These are phyloP conservation scores for Anastatus disparis DNA, from an alignment of 1,140 invertebrate genomes.

Conservation along the genomic window DNA sequence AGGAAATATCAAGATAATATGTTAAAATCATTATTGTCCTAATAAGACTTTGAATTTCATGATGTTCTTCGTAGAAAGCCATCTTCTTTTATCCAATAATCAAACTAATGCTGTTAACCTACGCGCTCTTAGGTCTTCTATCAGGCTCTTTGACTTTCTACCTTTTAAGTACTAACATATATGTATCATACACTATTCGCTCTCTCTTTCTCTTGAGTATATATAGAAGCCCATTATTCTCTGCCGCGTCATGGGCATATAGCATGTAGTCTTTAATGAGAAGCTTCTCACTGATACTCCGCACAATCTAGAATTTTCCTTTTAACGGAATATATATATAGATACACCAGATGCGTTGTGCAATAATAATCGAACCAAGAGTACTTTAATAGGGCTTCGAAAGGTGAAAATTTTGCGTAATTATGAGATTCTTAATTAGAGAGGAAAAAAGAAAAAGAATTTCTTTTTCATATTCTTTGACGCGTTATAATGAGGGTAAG, in stretches of 20 bases:
- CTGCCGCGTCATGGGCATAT: slow-evolving; percentile 11
- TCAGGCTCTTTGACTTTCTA: neutral
- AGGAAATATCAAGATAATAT: too few relatives aligned
- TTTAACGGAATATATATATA: neutral
- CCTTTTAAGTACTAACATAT: neutral
- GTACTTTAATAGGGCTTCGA: slow-evolving; percentile 1
- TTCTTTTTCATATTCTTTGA: too few relatives aligned
- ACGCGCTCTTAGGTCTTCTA: neutral
- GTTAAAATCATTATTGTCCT: too few relatives aligned
- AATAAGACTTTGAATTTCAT: too few relatives aligned
- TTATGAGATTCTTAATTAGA: neutral
- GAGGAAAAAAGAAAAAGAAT: too few relatives aligned
- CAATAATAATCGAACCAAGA: neutral
- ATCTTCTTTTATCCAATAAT: neutral
- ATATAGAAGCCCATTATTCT: slow-evolving; percentile 30
- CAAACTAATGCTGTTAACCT: too few relatives aligned
- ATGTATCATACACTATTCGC: neutral
- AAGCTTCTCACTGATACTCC: too few relatives aligned
- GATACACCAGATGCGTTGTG: neutral
- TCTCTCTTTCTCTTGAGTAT: slow-evolving; percentile 2
- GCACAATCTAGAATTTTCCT: slow-evolving; percentile 4
- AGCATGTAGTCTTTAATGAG: slow-evolving; percentile 16
- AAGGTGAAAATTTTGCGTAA: neutral
- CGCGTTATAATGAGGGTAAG: too few relatives aligned
- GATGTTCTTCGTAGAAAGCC: too few relatives aligned